Conservation (phyloP, 2,113 vertebrate species). For the Zosterops borbonicus region DNA sequence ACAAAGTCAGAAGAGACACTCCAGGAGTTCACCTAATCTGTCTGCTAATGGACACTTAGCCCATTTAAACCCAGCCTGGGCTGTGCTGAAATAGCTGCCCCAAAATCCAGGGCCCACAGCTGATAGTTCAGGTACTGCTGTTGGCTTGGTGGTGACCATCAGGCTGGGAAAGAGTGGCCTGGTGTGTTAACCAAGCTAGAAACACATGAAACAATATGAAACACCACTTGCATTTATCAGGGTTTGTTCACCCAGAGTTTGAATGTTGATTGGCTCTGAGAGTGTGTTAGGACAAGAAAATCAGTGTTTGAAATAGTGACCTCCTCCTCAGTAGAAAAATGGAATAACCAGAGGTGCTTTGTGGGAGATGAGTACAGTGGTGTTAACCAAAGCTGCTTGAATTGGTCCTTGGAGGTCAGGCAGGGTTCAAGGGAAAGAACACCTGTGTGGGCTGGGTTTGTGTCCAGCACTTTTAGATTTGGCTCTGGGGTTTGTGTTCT, state of each 20-base stretch:
- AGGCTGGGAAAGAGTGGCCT: neutral
- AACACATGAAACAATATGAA: neutral
- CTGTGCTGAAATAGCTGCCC: neutral
- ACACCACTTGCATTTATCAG: neutral
- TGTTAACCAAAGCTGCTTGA: neutral
- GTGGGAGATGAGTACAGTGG: neutral
- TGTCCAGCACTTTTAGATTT: neutral
- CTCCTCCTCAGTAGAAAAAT: neutral
- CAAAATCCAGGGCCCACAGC: neutral
- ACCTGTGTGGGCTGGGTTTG: neutral
- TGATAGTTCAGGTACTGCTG: neutral
- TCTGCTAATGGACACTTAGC: constrained; percentile 23
- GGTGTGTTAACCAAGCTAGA: neutral
- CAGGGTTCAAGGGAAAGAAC: neutral
- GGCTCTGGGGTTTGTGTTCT: neutral
- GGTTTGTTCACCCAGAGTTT: neutral
- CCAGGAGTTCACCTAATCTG: neutral
- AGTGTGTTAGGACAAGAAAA: neutral
- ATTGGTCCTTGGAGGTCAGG: neutral
- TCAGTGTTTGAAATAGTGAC: neutral
- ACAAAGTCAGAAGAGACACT: neutral
- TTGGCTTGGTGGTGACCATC: neutral
- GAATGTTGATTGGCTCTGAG: neutral
- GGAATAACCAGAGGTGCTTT: neutral
- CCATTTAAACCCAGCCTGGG: neutral